Conservation (phyloP, 2,797 vertebrate species). For the Sebastolobus altivelis region DNA sequence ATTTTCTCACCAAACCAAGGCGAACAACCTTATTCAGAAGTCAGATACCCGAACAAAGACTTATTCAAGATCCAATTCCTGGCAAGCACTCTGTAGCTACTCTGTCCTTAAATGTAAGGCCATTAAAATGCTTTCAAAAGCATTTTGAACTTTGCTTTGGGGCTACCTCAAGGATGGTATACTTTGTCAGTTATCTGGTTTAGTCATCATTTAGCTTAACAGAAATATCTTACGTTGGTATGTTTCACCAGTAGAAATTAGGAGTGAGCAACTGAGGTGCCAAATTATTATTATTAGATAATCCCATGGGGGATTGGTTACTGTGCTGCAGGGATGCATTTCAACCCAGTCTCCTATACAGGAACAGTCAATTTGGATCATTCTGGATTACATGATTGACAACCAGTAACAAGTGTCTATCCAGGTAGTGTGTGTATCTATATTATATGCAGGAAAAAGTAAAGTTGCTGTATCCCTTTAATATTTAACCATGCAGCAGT, state of each 20-base stretch:
- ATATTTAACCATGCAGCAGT: not conserved
- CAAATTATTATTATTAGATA: not conserved
- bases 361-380: not conserved
- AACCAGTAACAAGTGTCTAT: not conserved
- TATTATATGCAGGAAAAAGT: not conserved
- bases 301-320: not conserved
- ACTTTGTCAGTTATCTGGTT: not conserved
- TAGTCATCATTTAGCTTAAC: not conserved
- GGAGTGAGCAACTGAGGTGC: not conserved
- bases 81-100: not conserved
- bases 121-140: not conserved
- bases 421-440: not conserved
- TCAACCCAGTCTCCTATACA: too few species aligned
- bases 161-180: not conserved
- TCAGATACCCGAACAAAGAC: not conserved
- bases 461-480: not conserved
- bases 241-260: not conserved
- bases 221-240: not conserved
- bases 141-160: not conserved
- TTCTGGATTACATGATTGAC: not conserved
- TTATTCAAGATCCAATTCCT: constrained; percentile 2
- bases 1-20: not conserved
- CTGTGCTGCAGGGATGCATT: not conserved
- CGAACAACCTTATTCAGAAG: not conserved
- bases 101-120: not conserved